phyloP scores from a whole-genome alignment of 2,797 vertebrate genomes.

The Mus minutoides region DNA sequence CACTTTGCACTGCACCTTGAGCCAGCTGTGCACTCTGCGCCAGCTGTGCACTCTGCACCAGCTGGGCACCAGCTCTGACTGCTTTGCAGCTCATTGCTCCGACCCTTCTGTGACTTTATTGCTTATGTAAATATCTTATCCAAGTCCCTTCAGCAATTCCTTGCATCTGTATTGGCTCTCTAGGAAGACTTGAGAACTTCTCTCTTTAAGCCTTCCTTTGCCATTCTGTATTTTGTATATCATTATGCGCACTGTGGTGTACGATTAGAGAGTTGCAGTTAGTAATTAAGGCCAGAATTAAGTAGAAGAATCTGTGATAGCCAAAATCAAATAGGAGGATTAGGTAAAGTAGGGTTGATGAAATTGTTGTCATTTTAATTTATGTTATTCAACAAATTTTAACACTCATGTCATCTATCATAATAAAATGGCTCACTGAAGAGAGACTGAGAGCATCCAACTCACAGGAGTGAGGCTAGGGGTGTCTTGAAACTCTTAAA shows the following conservation, averaged over 20 bases:
- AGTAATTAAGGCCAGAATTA: not conserved
- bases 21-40: too few relatives aligned
- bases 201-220: not conserved
- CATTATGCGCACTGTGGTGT: not conserved
- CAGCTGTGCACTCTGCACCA: too few relatives aligned
- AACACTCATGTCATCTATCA: too few relatives aligned
- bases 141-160: not conserved
- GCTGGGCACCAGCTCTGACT: not conserved
- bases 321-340: not conserved
- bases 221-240: not conserved
- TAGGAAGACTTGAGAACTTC: too few relatives aligned
- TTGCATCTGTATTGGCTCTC: not conserved
- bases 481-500: not conserved
- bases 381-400: too few relatives aligned
- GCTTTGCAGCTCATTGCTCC: not conserved
- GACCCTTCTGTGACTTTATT: too few relatives aligned
- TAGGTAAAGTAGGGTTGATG: not conserved
- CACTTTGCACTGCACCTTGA: too few relatives aligned
- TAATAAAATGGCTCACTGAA: not conserved
- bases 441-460: not conserved
- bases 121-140: too few relatives aligned
- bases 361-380: not conserved
- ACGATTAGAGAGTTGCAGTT: not conserved
- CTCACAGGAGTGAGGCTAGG: not conserved
- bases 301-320: not conserved